Conservation (phyloP, 2,113 vertebrate genomes). For the Neolamprologus sp. region DNA sequence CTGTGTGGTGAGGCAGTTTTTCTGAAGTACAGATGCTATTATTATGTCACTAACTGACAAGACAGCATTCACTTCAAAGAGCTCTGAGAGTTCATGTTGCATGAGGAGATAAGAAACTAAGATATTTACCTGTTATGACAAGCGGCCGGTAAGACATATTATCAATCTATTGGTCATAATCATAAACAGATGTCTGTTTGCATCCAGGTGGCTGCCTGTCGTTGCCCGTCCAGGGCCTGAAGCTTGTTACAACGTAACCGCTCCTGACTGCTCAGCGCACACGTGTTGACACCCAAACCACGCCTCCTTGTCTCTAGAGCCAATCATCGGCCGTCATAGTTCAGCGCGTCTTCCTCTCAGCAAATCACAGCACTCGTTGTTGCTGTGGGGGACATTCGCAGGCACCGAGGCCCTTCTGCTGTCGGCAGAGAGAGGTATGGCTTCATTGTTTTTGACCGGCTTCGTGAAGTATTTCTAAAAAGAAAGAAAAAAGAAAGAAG, state of each 20-base stretch:
- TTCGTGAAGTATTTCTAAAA: neutral
- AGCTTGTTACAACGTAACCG: neutral
- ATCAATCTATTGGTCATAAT: constrained; percentile 13
- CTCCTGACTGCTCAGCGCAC: neutral
- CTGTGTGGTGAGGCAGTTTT: neutral
- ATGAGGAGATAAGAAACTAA: neutral
- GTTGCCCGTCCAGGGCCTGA: neutral
- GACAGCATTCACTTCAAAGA: neutral
- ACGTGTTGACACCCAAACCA: neutral
- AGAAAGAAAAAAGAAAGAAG: neutral
- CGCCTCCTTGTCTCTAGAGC: neutral
- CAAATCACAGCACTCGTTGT: constrained; percentile 45
- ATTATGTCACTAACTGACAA: neutral
- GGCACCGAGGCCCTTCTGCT: neutral
- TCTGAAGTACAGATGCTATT: neutral
- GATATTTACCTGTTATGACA: constrained; percentile 24
- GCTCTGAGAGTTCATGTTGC: neutral
- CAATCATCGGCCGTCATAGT: neutral
- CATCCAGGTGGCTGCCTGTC: constrained; percentile 24
- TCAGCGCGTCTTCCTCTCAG: neutral
- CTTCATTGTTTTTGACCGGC: neutral
- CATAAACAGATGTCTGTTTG: constrained; percentile 18
- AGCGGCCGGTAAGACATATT: constrained; percentile 9
- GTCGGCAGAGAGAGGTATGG: constrained; percentile 46
- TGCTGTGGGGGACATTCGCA: neutral